Base-by-base conservation (phyloP, 1,140 invertebrate species). In the Zaprionus inermis region DNA sequence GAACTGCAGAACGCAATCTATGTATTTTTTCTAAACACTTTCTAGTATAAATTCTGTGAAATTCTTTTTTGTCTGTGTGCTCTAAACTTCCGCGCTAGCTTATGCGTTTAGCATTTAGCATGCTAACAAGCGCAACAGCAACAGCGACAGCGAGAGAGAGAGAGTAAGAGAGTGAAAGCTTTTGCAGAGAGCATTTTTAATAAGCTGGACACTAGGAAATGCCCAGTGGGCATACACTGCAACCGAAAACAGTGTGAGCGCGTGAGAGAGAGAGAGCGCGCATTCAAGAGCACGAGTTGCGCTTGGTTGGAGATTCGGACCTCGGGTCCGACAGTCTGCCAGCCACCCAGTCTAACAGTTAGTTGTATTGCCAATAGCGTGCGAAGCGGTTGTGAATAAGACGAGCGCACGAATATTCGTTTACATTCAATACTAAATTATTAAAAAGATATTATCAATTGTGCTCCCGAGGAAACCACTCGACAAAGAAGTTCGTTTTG, bases 321-420 rank as follows among this genome's bases (percentile, higher is more conserved):
- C 10, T 67, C 34, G 30, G 16, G 24, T 61, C 52, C 34, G 32
- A 5, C 6, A 14, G 6, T 52, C 11, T 12, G 36, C 36, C 11
- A 16, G 36, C 36, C 49, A 20, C n/a, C 12, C 24, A 49, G 59
- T 58, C 11, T 76, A 65, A 72, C 80, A 83, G 83, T 86, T 88
- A 83, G 83, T 86, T 88, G 79, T 61, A 51, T 57, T 55, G 68
- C 63, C 67, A 89, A 88, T 72, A 89, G 84, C 83, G 84, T 89
- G 67, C 77, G 30, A 72, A 61, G 38, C 71, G 59, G 83, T 83
- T 69, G 70, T 54, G 11, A 0, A 20, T 1, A 49, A 22, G 5
- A 18, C 44, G 44, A 12, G 57, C 79, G 77, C 83, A 77, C 69
- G 84, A 79, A 56, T 89, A 32, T 69, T 61, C 49, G 34, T 16